Base-by-base conservation (phyloP, 2,888 invertebrate species). In the Clitarchus hookeri region DNA sequence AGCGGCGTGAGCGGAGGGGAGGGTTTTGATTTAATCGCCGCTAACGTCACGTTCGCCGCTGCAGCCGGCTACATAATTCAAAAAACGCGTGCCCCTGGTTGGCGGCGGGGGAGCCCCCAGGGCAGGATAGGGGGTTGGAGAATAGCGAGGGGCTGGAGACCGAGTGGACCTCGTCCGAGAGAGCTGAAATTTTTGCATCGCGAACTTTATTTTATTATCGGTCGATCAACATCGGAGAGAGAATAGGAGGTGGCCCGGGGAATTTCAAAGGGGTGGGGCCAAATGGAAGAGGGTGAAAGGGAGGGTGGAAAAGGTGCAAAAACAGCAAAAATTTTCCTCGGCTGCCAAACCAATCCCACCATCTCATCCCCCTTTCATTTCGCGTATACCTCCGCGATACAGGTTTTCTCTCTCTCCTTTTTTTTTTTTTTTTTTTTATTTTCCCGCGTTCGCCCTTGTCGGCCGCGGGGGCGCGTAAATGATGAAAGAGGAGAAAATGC, bases 181-280 rank as follows among this genome's bases (percentile, higher is more conserved):
- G 85, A 84, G 84, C 86, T 85, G 83, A 87, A 87, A 87, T 87
- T 87, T 87, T 84, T 83, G 77, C 86, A 86, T 86, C 85, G 87
- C 85, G 82, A 86, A 87, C 86, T 87, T 87, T 86, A 87, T 87
- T 87, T 87, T 85, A 86, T 82, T 87, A 87, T 87, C 87, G 85
- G 86, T 87, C 87, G 87, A 86, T 86, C 83, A 84, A 82, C 65
- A 86, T 86, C 86, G 44, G 36, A 44, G 82, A 36, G 65, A 65
- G 65, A 65, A 65, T 65, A 65, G 65, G 65, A 65, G 65, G 65
- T 23, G 65, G 65, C 65, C 65, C 65, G 65, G 65, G 65, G 65
- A 65, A 65, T 65, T 65, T 19, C 19, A 65, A 23, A 23, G 65
- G 19, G 65, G 1, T 11, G 65, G 65, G 65, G 23, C 48, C 11